phyloP scores from a whole-genome alignment of 1,140 invertebrate species.

The Drosophila persimilis region DNA sequence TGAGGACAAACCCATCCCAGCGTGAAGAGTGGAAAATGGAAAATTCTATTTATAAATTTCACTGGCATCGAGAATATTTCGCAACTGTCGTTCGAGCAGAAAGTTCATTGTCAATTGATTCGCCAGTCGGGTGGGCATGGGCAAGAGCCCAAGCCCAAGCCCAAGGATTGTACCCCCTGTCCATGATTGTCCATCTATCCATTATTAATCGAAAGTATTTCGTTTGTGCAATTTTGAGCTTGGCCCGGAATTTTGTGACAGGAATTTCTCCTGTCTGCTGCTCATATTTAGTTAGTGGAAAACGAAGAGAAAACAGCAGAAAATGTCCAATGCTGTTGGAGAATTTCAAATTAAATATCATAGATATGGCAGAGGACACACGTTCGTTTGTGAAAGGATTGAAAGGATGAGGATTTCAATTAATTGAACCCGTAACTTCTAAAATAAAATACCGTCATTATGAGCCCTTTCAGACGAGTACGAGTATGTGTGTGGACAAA shows the following conservation, averaged over 20 bases:
- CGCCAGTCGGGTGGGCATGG: constrained; percentile 25
- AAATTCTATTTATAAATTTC: constrained; percentile 64
- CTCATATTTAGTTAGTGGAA: too few relatives aligned
- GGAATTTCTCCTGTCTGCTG: constrained; percentile 22
- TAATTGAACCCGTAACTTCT: too few relatives aligned
- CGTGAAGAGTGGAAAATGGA: constrained; percentile 52
- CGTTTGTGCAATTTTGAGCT: constrained; percentile 14
- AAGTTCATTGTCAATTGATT: constrained; percentile 78
- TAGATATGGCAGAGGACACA: too few relatives aligned
- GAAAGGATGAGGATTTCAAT: too few relatives aligned
- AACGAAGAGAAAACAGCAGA: too few relatives aligned
- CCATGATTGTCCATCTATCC: constrained; percentile 1
- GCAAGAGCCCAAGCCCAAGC: constrained; percentile 8
- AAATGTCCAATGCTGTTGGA: too few relatives aligned
- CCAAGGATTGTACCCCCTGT: constrained; percentile 10
- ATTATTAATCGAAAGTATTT: constrained; percentile 40
- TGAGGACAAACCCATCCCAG: constrained; percentile 48
- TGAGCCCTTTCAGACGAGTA: too few relatives aligned
- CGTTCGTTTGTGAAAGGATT: too few relatives aligned
- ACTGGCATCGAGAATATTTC: constrained; percentile 61
- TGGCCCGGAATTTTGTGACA: constrained; percentile 21
- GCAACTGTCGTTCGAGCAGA: constrained; percentile 44
- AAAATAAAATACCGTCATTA: too few relatives aligned
- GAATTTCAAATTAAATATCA: too few relatives aligned
- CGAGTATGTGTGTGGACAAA: too few relatives aligned